Base-by-base conservation (phyloP, 2,888 invertebrate genomes). In the Cheilosia variabilis region DNA sequence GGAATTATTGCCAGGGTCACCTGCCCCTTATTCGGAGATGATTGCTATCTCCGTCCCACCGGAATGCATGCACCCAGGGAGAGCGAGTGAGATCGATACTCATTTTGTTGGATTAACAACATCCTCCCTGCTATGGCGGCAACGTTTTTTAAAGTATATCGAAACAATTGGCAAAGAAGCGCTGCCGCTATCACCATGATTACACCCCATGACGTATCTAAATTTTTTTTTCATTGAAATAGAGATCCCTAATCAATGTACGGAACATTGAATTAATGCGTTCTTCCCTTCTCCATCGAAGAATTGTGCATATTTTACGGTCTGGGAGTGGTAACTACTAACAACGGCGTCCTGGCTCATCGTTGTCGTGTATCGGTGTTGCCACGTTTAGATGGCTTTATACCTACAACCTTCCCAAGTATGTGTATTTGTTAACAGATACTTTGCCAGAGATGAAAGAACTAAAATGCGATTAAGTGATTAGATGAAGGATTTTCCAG, bases 401-500 rank as follows among this genome's bases (percentile, higher is more conserved):
- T 63, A 68, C 19, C 37, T 37, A 37, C 13, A 4, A 13, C 31
- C 43, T 2, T 57, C 55, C 60, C 55, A 41, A 41, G 47, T 41
- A 22, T 63, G 65, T 75, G 63, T 68, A 68, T 73, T 66, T 83
- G 79, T 83, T 79, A 79, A 79, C 68, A 79, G 73, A 81, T 71
- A 79, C 71, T 77, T 73, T 66, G 77, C 52, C 60, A 53, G 71
- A 87, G 87, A 88, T 88, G 83, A 88, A 88, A 87, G 88, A 80
- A 83, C 88, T 88, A 87, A 89, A 88, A 88, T 88, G 87, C 88
- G 88, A 88, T 89, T 88, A 88, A 88, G 88, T 87, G 88, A 88
- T 89, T 89, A 89, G 87, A 88, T 87, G 83, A 79, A 81, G 83
- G 86, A 71, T 87, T 88, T 87, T 53, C 69, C 69, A 15, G 47